These are phyloP conservation scores for Temnothorax rugatulus DNA, from an alignment of 2,888 invertebrate genomes.

Conservation along the genomic window DNA sequence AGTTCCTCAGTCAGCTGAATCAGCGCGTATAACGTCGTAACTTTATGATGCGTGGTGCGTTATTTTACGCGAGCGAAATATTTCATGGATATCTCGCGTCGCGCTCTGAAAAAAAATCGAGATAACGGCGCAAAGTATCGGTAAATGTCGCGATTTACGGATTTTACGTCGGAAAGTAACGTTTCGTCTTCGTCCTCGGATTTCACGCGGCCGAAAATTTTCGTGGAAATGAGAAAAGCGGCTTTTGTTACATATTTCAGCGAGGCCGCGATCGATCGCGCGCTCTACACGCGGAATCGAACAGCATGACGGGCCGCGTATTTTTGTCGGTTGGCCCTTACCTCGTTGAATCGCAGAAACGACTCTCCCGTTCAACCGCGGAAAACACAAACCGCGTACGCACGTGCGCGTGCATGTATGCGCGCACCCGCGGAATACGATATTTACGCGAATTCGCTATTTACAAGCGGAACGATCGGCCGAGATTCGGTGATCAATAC, in stretches of 20 bases:
- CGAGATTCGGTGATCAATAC: slow-evolving; percentile 50
- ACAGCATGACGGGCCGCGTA: neutral
- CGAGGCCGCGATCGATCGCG: neutral
- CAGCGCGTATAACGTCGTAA: neutral
- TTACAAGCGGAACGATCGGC: slow-evolving; percentile 56
- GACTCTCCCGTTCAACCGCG: neutral
- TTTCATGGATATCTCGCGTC: neutral
- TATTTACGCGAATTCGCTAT: slow-evolving; percentile 36
- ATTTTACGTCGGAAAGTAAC: neutral
- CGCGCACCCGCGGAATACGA: slow-evolving; percentile 21
- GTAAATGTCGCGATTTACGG: neutral
- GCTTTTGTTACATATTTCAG: neutral
- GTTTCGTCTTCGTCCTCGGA: neutral
- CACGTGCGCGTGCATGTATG: slow-evolving; percentile 15
- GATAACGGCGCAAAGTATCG: slow-evolving; percentile 1
- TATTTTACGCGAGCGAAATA: neutral
- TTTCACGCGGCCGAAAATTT: neutral
- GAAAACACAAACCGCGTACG: slow-evolving; percentile 28
- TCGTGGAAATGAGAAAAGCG: neutral
- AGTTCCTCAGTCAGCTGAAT: neutral
- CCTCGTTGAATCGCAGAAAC: slow-evolving; percentile 35
- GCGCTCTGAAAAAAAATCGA: neutral
- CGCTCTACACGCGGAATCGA: neutral
- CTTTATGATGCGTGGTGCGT: neutral
- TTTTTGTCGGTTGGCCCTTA: neutral